Evolutionary conservation across 2,888 invertebrate genomes (phyloP).

Genomic region (Eupithecia centaureata): DNA sequence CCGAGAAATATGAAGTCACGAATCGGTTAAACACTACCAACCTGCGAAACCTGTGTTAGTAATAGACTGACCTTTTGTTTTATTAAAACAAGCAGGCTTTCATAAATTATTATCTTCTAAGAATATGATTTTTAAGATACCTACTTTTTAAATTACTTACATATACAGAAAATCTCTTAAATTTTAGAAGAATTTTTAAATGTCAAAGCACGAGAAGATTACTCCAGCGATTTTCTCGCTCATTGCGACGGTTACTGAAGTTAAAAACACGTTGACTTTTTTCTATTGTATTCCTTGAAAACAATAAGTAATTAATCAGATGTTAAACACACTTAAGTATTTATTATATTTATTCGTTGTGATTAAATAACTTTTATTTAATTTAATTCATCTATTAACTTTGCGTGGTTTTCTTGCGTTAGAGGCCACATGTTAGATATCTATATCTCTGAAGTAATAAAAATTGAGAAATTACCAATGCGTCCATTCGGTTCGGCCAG

Average conservation of each 20-base stretch:
- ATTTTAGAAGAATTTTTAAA: background rate
- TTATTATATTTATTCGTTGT: too few relatives aligned
- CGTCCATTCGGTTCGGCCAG: background rate
- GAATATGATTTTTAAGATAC: background rate
- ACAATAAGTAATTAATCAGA: background rate
- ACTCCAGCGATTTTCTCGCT: background rate
- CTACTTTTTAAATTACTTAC: background rate
- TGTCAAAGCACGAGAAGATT: background rate
- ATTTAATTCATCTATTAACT: background rate
- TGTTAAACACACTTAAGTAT: background rate
- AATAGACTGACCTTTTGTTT: background rate
- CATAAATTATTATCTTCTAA: background rate
- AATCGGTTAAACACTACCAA: background rate
- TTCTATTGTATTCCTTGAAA: too few relatives aligned
- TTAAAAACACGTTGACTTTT: background rate
- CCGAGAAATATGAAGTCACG: constrained; percentile 7
- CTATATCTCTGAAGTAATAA: too few relatives aligned
- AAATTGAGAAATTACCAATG: constrained; percentile 11
- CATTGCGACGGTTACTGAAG: background rate
- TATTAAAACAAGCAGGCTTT: background rate
- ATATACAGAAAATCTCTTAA: background rate
- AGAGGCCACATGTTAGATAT: constrained; percentile 25
- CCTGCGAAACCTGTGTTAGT: background rate
- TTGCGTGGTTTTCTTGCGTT: constrained; percentile 10
- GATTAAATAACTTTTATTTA: background rate